These are phyloP conservation scores for Cerceris rybyensis DNA, from an alignment of 2,888 invertebrate genomes.

Conservation along the genomic window DNA sequence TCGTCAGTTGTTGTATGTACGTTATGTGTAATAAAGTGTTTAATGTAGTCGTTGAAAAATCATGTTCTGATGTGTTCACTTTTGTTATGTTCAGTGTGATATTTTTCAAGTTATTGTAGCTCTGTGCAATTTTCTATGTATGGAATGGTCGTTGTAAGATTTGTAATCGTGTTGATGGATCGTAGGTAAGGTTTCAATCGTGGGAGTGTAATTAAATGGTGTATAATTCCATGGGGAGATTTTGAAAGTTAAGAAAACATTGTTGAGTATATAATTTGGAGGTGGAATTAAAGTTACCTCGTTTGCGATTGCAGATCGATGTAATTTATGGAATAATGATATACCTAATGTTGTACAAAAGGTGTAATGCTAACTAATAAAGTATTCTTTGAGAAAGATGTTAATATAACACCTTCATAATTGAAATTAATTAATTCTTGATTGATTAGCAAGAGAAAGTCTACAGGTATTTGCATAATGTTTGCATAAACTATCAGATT, in stretches of 20 bases:
- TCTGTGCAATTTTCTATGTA: constrained; percentile 13
- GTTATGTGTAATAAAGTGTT: constrained; percentile 28
- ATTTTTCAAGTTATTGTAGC: background rate
- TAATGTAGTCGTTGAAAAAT: constrained; percentile 25
- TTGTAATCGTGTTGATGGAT: background rate
- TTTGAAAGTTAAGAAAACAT: background rate
- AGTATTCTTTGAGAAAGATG: constrained; percentile 58
- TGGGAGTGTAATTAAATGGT: background rate
- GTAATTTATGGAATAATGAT: constrained; percentile 5
- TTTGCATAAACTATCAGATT: too few species aligned
- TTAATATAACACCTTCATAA: background rate
- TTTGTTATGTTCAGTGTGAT: constrained; percentile 21
- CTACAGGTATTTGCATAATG: too few species aligned
- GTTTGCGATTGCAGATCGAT: background rate
- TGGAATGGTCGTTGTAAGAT: background rate
- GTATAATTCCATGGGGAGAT: background rate
- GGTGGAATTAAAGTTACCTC: too few species aligned
- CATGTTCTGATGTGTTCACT: background rate
- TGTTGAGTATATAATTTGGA: too few species aligned
- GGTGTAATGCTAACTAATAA: constrained; percentile 57
- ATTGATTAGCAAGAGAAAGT: too few species aligned
- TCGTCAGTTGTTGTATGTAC: constrained; percentile 9
- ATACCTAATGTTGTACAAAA: constrained; percentile 43
- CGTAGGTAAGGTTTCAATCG: background rate
- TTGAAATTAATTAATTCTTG: too few species aligned